Evolutionary conservation across 2,888 invertebrate species (phyloP), one percentile per base, ranked within the genome.

Genomic region (Eurois occulta): DNA sequence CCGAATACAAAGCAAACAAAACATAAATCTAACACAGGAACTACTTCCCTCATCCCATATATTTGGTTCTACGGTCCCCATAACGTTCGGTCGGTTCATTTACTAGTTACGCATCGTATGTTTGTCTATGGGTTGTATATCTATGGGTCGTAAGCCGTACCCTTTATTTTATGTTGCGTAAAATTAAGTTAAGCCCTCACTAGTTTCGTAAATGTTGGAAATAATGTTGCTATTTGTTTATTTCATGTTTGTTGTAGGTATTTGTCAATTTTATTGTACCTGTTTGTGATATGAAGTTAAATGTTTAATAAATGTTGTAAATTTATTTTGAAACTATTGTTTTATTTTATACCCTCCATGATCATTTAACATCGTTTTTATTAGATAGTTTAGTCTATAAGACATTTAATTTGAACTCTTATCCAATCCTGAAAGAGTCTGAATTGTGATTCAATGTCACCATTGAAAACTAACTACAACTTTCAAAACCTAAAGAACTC

Each of bases 121-220:
- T 66, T 43, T 80, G 69, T 58, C n/a, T 67, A 75, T n/a, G 48
- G 58, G n/a, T 41, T 18, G 41, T 64, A n/a, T 16, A n/a, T 65
- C 75, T 78, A 55, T 64, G 68, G 68, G 24, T 83, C 77, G 80
- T 75, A 83, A 75, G 77, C 71, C 43, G 77, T 77, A 86, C 81
- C 80, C 84, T 73, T 87, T 88, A 83, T 78, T 86, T 86, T 86
- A 88, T 88, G 86, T 81, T 73, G 75, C 88, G 90, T 87, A 82
- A 89, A 90, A 89, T 89, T 86, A 90, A 86, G 68, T 83, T 85
- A 79, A 80, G 38, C 73, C 77, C 78, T 81, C 78, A 72, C 72
- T 83, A 80, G 80, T 78, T 88, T 58, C 28, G 66, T 58, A 60
- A 80, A 84, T 73, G 68, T 77, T 82, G 43, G 64, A 43, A 77